Conservation (phyloP, 2,797 vertebrate genomes). For the Pangasius djambal region DNA sequence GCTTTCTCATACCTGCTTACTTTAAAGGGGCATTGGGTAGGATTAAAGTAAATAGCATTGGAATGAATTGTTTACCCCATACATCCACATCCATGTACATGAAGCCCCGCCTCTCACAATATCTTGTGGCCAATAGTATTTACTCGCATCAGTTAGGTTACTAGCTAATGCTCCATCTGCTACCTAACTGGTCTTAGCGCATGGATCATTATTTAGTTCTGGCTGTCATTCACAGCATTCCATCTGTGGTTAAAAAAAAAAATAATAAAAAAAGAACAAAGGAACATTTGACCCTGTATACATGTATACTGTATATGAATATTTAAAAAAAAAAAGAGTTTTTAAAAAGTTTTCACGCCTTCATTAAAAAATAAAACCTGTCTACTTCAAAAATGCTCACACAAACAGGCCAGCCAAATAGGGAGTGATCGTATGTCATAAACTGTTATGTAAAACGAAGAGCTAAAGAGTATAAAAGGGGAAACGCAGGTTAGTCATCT, state of each 20-base stretch:
- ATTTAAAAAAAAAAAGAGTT: background rate
- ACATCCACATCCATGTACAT: background rate
- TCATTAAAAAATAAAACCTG: background rate
- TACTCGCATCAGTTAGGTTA: background rate
- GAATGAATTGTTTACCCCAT: background rate
- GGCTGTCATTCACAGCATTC: background rate
- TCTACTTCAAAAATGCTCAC: background rate
- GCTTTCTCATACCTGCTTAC: background rate
- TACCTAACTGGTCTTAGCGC: background rate
- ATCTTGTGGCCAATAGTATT: background rate
- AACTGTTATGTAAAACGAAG: background rate
- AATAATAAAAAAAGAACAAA: too few relatives aligned
- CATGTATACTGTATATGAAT: background rate
- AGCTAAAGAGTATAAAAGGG: background rate
- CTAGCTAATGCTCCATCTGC: background rate
- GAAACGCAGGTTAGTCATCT: background rate
- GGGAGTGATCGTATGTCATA: background rate
- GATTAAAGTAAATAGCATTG: background rate
- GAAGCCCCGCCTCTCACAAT: background rate
- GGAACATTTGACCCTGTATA: background rate
- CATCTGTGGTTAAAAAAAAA: background rate
- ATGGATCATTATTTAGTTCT: background rate
- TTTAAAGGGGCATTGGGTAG: background rate
- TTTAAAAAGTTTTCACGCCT: background rate
- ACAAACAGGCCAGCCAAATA: background rate